Evolutionary conservation across 2,797 vertebrate species (phyloP), one percentile per base, ranked within the genome.

Genomic region (Gobionotothen gibberifrons): DNA sequence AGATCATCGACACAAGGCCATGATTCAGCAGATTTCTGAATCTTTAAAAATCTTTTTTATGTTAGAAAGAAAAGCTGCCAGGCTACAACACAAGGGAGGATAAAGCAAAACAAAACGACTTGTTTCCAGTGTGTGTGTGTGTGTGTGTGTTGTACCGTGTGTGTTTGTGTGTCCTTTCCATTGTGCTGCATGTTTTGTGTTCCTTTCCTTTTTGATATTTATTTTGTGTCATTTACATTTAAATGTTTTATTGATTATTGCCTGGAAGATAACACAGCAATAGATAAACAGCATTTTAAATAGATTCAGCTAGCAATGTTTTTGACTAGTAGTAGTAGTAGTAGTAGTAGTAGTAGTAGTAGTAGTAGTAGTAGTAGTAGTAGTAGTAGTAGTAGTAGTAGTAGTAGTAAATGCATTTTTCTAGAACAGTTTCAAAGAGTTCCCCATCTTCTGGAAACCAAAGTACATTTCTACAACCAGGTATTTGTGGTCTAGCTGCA

Each of bases 131-230:
- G 19, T 74, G 70, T 78, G 43, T 76, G 63, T 78, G 47, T 87
- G 62, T 75, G 43, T 76, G 63, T 78, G 47, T 87, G 62, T 75
- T 85, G 67, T 83, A 74, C 39, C 22, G 46, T 77, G 42, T 77
- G 43, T 79, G 82, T 88, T 78, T 90, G 69, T 92, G 42, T 84
- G 85, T 90, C 74, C 21, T 85, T 87, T 89, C 82, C 84, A 82
- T 88, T 29, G 49, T 71, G 63, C 9, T 74, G 59, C 68, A 48
- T 81, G 56, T 83, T 76, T 67, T 73, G 16, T 81, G 44, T 93
- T 87, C 40, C 52, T 75, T 80, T 80, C 63, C 55, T 85, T 80
- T 69, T 85, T 80, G 68, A 26, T 59, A 40, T 68, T 65, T 10
- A 51, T 1, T 85, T 72, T 64, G 10, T 71, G 22, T 67, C 52